A percentile compares a stretch with the other conserved stretches of the same genome.
phyloP scores from a whole-genome alignment of 2,113 vertebrate species.

The Ammospiza nelsoni region DNA sequence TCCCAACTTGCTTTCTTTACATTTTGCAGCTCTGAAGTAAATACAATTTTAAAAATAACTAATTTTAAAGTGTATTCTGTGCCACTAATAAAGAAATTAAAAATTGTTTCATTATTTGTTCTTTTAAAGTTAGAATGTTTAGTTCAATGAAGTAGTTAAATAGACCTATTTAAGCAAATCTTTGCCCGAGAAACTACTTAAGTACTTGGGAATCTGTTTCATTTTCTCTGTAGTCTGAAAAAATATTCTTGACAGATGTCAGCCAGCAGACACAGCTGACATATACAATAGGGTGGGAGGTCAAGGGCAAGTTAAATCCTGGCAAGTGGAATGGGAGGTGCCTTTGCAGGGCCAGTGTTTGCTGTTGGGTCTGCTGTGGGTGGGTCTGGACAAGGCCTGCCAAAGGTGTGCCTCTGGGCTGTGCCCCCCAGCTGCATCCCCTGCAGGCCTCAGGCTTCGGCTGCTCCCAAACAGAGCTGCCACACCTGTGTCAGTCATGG shows the following conservation, averaged over 20 bases:
- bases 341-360: background rate
- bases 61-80: background rate
- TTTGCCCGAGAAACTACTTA: background rate
- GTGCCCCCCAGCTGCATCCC: background rate
- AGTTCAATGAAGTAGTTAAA: background rate
- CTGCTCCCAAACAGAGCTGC: background rate
- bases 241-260: background rate
- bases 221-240: background rate
- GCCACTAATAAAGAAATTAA: background rate
- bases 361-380: background rate
- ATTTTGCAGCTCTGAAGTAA: background rate
- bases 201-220: background rate
- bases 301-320: background rate
- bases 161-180: background rate
- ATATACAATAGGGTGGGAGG: background rate
- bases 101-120: background rate
- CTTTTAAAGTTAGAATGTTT: background rate
- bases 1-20: rapidly evolving
- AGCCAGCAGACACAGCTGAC: background rate
- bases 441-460: background rate
- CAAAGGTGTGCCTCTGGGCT: background rate
- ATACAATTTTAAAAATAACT: background rate
- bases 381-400: background rate
- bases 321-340: background rate
- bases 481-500: background rate